Percentiles rank a stretch among this genome's conserved stretches.
phyloP scores from a whole-genome alignment of 37 sponge, comb jelly and placozoan genomes.

The Hormiphora californensis region DNA sequence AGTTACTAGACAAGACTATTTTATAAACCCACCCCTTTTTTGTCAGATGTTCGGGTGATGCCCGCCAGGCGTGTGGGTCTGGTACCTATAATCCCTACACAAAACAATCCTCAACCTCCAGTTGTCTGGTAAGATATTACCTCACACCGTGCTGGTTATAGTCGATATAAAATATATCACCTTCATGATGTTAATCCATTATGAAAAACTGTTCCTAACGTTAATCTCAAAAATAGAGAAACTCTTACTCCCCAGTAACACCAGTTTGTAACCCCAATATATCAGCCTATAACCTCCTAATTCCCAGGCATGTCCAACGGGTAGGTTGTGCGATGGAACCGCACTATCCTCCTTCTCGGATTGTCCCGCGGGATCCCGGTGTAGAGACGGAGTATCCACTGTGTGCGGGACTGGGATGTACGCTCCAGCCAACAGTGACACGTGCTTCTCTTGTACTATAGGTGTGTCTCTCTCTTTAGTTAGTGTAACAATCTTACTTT shows the following conservation, averaged over 20 bases:
- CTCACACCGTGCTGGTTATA: too few species aligned
- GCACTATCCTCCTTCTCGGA: background rate
- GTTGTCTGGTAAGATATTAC: slow-evolving; percentile 12
- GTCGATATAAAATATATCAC: too few species aligned
- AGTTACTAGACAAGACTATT: too few species aligned
- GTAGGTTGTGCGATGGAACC: background rate
- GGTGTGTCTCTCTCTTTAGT: background rate
- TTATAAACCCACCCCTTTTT: background rate
- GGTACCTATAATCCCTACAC: slow-evolving; percentile 6
- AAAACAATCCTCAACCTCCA: background rate
- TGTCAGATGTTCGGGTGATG: background rate
- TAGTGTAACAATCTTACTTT: too few species aligned
- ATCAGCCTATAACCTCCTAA: background rate
- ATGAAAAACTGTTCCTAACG: too few species aligned
- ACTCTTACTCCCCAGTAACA: too few species aligned
- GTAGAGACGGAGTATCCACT: background rate
- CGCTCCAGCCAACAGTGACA: slow-evolving; percentile 31
- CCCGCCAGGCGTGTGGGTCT: background rate
- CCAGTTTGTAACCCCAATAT: background rate
- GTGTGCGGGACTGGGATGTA: background rate
- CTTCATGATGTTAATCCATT: too few species aligned
- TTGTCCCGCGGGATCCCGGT: background rate
- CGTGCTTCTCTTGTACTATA: background rate
- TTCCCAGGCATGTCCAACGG: background rate
- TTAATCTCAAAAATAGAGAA: too few species aligned